These are phyloP conservation scores for Trematocara nigrifrons DNA, from an alignment of 2,113 vertebrate species.

Conservation along the genomic window DNA sequence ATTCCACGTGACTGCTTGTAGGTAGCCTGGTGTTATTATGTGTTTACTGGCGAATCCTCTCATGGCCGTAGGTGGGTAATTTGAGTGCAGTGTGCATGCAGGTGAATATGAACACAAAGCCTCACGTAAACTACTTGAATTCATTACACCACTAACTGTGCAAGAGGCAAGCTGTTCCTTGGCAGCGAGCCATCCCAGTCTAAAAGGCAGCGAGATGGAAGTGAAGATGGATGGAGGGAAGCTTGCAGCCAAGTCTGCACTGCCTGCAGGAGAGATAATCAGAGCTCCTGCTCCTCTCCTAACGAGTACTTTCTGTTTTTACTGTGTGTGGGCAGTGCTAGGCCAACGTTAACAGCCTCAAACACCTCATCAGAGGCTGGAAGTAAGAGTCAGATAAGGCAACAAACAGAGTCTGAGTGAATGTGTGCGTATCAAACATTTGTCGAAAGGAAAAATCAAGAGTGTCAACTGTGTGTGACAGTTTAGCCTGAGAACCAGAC, in stretches of 20 bases:
- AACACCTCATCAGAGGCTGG: not conserved
- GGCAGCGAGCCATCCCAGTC: constrained; percentile 70
- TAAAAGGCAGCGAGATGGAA: constrained; percentile 34
- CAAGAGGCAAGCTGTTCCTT: constrained; percentile 64
- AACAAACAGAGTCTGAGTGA: not conserved
- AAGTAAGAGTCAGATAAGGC: constrained; percentile 2
- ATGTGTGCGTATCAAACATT: not conserved
- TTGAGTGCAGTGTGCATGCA: not conserved
- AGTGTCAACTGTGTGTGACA: not conserved
- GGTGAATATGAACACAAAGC: not conserved
- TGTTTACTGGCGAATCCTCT: not conserved
- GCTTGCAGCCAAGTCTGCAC: constrained; percentile 1
- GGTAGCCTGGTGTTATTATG: not conserved
- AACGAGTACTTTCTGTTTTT: not conserved
- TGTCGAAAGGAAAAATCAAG: not conserved
- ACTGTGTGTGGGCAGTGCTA: not conserved
- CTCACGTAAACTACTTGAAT: not conserved
- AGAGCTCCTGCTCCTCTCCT: not conserved
- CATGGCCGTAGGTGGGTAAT: not conserved
- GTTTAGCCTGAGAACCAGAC: not conserved
- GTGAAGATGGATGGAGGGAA: constrained; percentile 27
- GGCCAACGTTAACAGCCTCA: not conserved
- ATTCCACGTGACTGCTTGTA: not conserved
- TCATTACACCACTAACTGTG: not conserved
- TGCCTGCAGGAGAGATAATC: constrained; percentile 36